Base-by-base conservation (phyloP, 2,888 invertebrate species). In the Silvanus unidentatus region DNA sequence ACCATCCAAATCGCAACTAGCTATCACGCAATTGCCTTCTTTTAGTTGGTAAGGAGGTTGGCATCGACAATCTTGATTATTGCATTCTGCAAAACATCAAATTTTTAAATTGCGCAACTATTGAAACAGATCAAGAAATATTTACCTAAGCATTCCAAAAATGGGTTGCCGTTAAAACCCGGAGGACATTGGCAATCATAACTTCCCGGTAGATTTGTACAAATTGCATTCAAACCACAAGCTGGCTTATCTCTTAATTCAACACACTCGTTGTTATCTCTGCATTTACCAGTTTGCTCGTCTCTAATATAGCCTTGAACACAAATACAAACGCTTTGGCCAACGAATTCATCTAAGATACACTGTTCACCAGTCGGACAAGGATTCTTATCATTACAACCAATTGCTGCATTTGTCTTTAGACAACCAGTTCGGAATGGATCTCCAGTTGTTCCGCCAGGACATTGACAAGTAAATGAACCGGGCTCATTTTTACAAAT, bases 181-280 rank as follows among this genome's bases (percentile, higher is more conserved):
- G 82, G 76, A 0, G 92, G 88, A 62, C 94, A 95, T 62, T 88
- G 88, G 59, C 94, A 95, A 71, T 92, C 92, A 65, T 93, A 95
- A 64, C 91, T 91, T 38, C 94, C 94, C 0, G 93, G 93, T 40
- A 93, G 73, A 72, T 95, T 95, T 68, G 90, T 92, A 64, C 94
- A 95, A 45, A 92, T 80, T 0, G 93, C 91, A 69, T 92, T 91
- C 15, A 88, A 72, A 0, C 93, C 94, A 70, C 94, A 94, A 12
- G 88, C 85, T 2, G 86, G 81, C 56, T 86, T 87, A 44, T 83
- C 85, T 43, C 80, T 73, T 16, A 81, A 75, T 58, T 85, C 84
- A 2, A 81, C 79, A 63, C 93, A 94, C 70, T 94, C 93, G 63
- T 94, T 86, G 43, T 88, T 77, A 68, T 94, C 94, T 62, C 87